These are phyloP conservation scores for Macrostomum lignano DNA, from an alignment of 1,140 invertebrate genomes.

Conservation along the genomic window DNA sequence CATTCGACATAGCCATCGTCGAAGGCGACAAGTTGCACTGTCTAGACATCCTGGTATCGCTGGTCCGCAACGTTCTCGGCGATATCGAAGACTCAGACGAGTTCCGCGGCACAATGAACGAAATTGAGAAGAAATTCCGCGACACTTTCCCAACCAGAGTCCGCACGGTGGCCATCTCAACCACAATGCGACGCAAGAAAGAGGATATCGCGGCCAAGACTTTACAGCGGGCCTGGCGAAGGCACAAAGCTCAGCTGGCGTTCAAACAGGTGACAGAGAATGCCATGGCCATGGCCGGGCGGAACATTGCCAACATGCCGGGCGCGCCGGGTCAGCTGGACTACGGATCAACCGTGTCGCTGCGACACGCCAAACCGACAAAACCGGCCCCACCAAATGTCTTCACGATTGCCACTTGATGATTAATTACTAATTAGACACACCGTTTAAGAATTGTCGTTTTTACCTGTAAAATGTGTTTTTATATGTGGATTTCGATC, in stretches of 20 bases:
- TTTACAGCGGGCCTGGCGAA: conserved; percentile 42
- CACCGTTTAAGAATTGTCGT: too few species aligned
- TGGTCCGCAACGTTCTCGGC: conserved; percentile 67
- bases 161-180: conserved; percentile 65
- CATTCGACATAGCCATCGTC: conserved; percentile 75
- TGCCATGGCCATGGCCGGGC: too few species aligned
- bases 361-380: too few species aligned
- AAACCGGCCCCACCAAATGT: too few species aligned
- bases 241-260: conserved; percentile 12
- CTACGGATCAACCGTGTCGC: too few species aligned
- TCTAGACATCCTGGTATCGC: conserved; percentile 63
- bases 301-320: too few species aligned
- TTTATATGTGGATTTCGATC: too few species aligned
- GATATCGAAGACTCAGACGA: conserved; percentile 77
- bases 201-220: conserved; percentile 67
- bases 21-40: conserved; percentile 80
- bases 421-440: too few species aligned
- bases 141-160: conserved; percentile 53
- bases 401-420: too few species aligned
- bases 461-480: too few species aligned
- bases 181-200: conserved; percentile 70
- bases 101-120: conserved; percentile 52
- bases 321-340: too few species aligned
- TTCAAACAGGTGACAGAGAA: conserved; percentile 2
- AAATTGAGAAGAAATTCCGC: too few species aligned